phyloP scores from a whole-genome alignment of 2,797 vertebrate genomes.

The Tapera naevia region DNA sequence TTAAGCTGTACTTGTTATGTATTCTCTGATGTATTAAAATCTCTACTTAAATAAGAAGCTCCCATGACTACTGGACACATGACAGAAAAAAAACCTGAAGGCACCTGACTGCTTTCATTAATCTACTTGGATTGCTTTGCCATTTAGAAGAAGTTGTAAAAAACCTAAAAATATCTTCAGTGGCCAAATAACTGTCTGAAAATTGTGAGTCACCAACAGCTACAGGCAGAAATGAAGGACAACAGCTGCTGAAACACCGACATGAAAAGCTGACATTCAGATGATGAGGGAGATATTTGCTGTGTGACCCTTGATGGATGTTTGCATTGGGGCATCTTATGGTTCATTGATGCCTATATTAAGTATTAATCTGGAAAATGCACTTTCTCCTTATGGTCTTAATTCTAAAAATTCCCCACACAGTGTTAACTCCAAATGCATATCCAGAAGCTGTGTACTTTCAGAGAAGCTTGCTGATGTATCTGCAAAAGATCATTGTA shows the following conservation, averaged over 20 bases:
- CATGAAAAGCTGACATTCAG: neutral
- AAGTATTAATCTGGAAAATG: neutral
- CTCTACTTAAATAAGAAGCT: neutral
- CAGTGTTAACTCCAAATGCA: neutral
- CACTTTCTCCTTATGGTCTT: neutral
- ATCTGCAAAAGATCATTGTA: neutral
- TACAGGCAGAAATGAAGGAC: slow-evolving; percentile 34
- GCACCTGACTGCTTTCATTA: slow-evolving; percentile 16
- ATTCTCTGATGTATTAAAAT: neutral
- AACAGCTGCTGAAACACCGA: slow-evolving; percentile 20
- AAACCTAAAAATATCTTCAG: slow-evolving; percentile 50
- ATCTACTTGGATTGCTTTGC: slow-evolving; percentile 37
- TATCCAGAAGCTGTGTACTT: neutral
- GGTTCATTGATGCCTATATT: neutral
- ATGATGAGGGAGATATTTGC: neutral
- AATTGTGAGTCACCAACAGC: slow-evolving; percentile 59
- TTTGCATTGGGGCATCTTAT: neutral
- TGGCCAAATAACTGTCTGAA: slow-evolving; percentile 48
- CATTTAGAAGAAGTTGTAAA: slow-evolving; percentile 31
- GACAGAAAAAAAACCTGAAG: neutral
- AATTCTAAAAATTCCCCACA: neutral
- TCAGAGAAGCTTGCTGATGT: neutral
- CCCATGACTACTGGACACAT: neutral
- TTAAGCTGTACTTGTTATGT: neutral
- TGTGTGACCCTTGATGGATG: neutral